Conservation (phyloP, 2,888 invertebrate species). For the Brassicogethes aeneus region DNA sequence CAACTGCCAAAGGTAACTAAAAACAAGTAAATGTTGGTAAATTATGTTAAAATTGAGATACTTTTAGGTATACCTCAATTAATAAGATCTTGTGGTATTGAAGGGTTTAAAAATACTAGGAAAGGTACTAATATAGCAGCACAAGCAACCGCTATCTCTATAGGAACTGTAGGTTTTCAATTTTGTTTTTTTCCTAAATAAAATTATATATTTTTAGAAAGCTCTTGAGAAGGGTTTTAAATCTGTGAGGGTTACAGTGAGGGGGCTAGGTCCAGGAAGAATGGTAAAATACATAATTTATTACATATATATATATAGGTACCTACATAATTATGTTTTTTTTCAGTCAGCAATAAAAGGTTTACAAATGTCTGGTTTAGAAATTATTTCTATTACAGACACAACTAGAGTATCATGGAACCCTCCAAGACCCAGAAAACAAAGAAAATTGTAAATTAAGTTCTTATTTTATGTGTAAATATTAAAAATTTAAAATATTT, state of each 20-base stretch:
- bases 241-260: conserved; percentile 66
- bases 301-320: neutral
- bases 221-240: conserved; percentile 63
- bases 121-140: conserved; percentile 97
- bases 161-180: conserved; percentile 58
- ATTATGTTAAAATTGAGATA: neutral
- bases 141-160: conserved; percentile 80
- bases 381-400: conserved; percentile 91
- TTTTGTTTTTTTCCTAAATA: neutral
- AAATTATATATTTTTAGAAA: conserved; percentile 48
- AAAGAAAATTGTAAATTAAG: conserved; percentile 71
- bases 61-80: conserved; percentile 48
- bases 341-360: conserved; percentile 88
- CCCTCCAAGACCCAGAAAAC: conserved; percentile 77
- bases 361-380: conserved; percentile 81
- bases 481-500: too few species aligned
- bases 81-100: conserved; percentile 72
- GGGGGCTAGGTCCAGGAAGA: conserved; percentile 83
- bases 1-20: conserved; percentile 62
- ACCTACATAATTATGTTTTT: conserved; percentile 8
- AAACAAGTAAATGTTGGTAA: neutral
- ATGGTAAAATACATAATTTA: conserved; percentile 51
- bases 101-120: conserved; percentile 90
- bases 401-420: conserved; percentile 75
- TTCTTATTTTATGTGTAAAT: too few species aligned